Evolutionary conservation across 2,113 vertebrate species (phyloP).

Genomic region (Porphyrio hochstetteri): DNA sequence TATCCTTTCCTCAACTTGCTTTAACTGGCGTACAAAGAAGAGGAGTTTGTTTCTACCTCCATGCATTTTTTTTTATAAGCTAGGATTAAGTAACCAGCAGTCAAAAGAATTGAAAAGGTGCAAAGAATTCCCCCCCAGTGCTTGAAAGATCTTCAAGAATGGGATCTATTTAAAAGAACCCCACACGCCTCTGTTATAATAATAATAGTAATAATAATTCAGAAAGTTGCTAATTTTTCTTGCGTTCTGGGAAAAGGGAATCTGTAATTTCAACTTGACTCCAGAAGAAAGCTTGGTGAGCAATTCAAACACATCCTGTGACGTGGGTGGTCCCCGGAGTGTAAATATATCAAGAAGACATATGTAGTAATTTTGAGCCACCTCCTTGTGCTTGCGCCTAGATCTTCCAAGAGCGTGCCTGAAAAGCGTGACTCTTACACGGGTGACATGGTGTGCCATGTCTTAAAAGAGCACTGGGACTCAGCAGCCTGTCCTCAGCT

Average conservation of each 20-base stretch:
- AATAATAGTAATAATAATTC: neutral
- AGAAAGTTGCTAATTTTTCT: slow-evolving; percentile 30
- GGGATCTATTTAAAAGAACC: neutral
- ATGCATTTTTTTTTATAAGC: neutral
- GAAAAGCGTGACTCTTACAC: slow-evolving; percentile 8
- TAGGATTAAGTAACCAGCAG: neutral
- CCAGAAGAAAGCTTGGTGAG: slow-evolving; percentile 23
- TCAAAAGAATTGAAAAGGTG: neutral
- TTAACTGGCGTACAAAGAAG: neutral
- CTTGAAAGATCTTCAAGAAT: neutral
- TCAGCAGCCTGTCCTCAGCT: neutral
- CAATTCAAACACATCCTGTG: slow-evolving; percentile 47
- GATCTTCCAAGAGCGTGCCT: slow-evolving; percentile 19
- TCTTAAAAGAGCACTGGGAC: neutral
- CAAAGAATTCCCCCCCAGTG: neutral
- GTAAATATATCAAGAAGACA: slow-evolving; percentile 25
- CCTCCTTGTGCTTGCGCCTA: neutral
- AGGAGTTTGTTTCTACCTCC: neutral
- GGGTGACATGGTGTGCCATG: neutral
- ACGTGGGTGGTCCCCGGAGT: slow-evolving; percentile 34
- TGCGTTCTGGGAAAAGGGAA: neutral
- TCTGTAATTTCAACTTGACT: neutral
- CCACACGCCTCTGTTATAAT: neutral
- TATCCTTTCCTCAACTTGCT: neutral
- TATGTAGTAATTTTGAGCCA: slow-evolving; percentile 37